Conservation (phyloP, 2,797 vertebrate species). For the Luscinia megarhynchos region DNA sequence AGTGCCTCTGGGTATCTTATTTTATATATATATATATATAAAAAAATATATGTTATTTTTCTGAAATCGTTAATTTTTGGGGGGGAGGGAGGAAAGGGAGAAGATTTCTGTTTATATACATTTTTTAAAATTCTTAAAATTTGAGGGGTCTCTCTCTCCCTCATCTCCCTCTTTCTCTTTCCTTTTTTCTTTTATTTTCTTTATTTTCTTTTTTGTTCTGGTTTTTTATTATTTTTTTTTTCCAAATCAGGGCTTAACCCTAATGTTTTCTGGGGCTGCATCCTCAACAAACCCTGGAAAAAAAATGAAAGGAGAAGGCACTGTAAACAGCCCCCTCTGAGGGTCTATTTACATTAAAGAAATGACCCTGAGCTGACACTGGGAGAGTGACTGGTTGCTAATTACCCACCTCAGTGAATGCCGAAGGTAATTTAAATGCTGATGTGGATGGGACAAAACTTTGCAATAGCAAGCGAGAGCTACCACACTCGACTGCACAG, state of each 20-base stretch:
- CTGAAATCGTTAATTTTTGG: constrained; percentile 58
- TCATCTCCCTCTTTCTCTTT: neutral
- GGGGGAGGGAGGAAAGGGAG: neutral
- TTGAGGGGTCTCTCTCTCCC: neutral
- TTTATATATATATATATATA: constrained; percentile 50
- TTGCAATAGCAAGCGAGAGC: neutral
- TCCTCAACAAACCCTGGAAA: neutral
- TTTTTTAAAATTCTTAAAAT: neutral
- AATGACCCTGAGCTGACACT: constrained; percentile 24
- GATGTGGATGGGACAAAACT: constrained; percentile 50
- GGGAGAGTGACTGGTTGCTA: constrained; percentile 4
- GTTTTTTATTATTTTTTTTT: too few species aligned
- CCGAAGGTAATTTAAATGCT: constrained; percentile 45
- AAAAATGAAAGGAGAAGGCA: constrained; percentile 31
- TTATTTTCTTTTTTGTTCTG: too few species aligned
- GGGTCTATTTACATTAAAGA: constrained; percentile 21
- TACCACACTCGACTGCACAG: neutral
- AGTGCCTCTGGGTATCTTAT: constrained; percentile 80
- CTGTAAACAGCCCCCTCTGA: constrained; percentile 8
- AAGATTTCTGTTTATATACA: constrained; percentile 33
- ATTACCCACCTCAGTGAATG: neutral
- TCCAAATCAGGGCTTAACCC: constrained; percentile 30
- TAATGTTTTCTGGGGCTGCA: constrained; percentile 20
- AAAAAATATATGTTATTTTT: constrained; percentile 54
- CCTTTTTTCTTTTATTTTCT: too few species aligned